A percentile compares a stretch with the other conserved stretches of the same genome.
Conservation (phyloP, 2,888 invertebrate genomes). For the Oscheius myriophilus region DNA sequence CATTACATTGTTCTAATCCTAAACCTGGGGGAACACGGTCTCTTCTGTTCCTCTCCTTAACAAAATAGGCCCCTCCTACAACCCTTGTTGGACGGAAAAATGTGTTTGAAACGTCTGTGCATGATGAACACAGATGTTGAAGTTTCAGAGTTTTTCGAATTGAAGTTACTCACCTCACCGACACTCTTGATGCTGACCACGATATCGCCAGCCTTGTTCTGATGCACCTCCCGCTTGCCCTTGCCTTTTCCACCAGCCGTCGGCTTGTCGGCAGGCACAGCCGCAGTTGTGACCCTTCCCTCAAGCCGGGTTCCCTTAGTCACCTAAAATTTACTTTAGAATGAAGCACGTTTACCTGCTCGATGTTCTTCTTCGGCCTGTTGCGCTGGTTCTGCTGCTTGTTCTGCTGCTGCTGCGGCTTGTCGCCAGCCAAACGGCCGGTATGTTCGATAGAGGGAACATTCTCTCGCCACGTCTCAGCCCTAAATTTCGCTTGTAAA, state of each 20-base stretch:
- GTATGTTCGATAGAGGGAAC: constrained; percentile 55
- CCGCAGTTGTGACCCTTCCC: constrained; percentile 19
- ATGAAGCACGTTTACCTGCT: background rate
- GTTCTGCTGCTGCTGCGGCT: background rate
- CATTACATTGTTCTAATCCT: too few relatives aligned
- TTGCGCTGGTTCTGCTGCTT: constrained; percentile 2
- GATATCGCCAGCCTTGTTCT: constrained; percentile 6
- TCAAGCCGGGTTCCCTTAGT: constrained; percentile 21
- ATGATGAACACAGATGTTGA: too few relatives aligned
- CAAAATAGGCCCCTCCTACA: too few relatives aligned
- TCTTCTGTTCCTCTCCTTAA: too few relatives aligned
- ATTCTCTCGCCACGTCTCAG: constrained; percentile 55
- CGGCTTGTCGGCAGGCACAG: background rate
- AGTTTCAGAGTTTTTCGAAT: too few relatives aligned
- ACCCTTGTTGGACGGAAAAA: too few relatives aligned
- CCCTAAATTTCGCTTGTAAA: constrained; percentile 26
- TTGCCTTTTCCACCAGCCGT: background rate
- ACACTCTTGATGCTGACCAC: background rate
- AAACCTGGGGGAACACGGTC: too few relatives aligned
- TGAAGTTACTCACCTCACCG: background rate
- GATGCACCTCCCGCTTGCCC: constrained; percentile 10
- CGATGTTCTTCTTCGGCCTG: background rate
- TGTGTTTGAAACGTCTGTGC: too few relatives aligned
- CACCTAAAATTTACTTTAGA: background rate
- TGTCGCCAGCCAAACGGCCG: constrained; percentile 36